A percentile compares a stretch with the other conserved stretches of the same genome.
phyloP scores from a whole-genome alignment of 2,888 invertebrate genomes.

The Maniola hyperantus region DNA sequence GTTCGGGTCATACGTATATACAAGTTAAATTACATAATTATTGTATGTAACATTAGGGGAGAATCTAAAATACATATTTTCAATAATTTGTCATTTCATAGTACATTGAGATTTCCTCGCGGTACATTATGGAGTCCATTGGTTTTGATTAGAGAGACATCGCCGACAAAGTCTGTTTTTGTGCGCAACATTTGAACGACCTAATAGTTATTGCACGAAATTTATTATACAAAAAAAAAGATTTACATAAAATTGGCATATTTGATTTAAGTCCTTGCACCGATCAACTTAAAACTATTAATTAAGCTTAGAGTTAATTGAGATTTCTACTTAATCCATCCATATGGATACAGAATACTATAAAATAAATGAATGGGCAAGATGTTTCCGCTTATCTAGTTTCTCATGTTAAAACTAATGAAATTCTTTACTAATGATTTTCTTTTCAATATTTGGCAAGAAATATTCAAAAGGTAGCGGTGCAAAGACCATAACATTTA shows the following conservation, averaged over 20 bases:
- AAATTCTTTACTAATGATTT: conserved; percentile 10
- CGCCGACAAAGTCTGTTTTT: conserved; percentile 59
- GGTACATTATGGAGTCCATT: conserved; percentile 68
- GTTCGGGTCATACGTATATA: conserved; percentile 79
- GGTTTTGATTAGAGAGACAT: conserved; percentile 45
- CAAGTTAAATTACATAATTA: conserved; percentile 75
- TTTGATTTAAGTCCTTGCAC: conserved; percentile 34
- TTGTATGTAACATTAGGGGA: conserved; percentile 70
- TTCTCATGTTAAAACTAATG: conserved; percentile 2
- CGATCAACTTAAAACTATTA: conserved; percentile 31
- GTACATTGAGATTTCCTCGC: conserved; percentile 56
- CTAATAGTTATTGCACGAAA: conserved; percentile 34
- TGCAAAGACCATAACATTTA: conserved; percentile 48
- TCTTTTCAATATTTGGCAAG: conserved; percentile 40
- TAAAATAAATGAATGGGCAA: conserved; percentile 26
- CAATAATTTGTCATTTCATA: conserved; percentile 41
- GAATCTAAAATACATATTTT: conserved; percentile 62
- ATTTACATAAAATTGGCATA: conserved; percentile 27
- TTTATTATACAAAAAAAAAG: conserved; percentile 17
- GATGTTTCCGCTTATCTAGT: conserved; percentile 21
- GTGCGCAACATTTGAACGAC: conserved; percentile 61
- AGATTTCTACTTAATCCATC: conserved; percentile 8
- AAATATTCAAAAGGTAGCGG: conserved; percentile 44
- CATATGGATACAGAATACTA: not conserved
- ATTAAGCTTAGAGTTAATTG: conserved; percentile 26